Conservation (phyloP, 2,888 invertebrate genomes). For the Napeogenes sylphis region DNA sequence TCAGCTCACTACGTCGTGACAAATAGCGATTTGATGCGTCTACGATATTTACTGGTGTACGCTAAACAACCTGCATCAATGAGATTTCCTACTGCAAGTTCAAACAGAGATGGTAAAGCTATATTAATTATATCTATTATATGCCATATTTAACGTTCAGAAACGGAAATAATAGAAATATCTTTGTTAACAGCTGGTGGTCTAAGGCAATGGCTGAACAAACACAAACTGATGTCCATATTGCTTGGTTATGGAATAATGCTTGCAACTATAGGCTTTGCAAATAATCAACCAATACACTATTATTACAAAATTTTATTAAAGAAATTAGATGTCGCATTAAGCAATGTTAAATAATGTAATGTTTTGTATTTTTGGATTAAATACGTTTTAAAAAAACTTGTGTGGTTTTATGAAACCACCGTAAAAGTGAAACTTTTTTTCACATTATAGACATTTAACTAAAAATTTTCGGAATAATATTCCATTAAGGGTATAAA, state of each 20-base stretch:
- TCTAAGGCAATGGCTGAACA: conserved; percentile 76
- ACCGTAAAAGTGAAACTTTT: too few species aligned
- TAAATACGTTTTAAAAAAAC: conserved; percentile 8
- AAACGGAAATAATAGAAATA: too few species aligned
- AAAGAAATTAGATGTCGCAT: conserved; percentile 65
- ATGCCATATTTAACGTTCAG: not conserved
- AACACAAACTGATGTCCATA: conserved; percentile 79
- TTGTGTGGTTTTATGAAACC: too few species aligned
- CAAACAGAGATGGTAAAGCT: conserved; percentile 54
- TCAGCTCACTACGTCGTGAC: conserved; percentile 83
- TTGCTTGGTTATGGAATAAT: conserved; percentile 80
- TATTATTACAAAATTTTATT: conserved; percentile 78
- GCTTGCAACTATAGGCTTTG: conserved; percentile 80
- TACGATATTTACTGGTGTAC: conserved; percentile 87
- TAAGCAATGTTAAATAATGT: conserved; percentile 56
- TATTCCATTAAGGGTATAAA: too few species aligned
- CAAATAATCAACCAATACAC: conserved; percentile 80
- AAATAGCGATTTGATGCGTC: conserved; percentile 85
- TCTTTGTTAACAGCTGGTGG: conserved; percentile 53
- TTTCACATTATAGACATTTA: too few species aligned
- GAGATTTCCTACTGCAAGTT: conserved; percentile 54
- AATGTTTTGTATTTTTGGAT: conserved; percentile 14
- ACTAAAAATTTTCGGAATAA: too few species aligned
- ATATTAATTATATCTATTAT: not conserved
- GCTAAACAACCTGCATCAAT: conserved; percentile 67